Percentiles rank a stretch among this genome's conserved stretches.
These are phyloP conservation scores for Anguilla megastoma DNA, from an alignment of 2,797 vertebrate genomes.

Conservation along the genomic window DNA sequence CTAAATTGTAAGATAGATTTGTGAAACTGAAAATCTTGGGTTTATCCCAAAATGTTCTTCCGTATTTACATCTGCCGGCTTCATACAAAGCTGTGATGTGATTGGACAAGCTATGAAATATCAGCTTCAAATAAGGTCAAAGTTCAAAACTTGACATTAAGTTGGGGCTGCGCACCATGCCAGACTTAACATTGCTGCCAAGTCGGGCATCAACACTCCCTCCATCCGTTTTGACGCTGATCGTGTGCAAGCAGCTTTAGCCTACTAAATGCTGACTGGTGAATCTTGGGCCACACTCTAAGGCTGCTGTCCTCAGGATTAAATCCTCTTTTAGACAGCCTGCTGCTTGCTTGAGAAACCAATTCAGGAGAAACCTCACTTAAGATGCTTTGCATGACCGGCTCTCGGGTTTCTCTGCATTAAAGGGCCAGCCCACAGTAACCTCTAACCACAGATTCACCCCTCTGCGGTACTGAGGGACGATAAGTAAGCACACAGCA, in stretches of 20 bases:
- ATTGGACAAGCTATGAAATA: no score
- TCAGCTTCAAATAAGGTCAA: no score
- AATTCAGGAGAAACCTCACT: slow-evolving; percentile 30
- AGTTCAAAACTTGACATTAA: no score
- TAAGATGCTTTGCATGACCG: slow-evolving; percentile 55
- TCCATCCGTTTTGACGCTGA: no score
- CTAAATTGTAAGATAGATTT: no score
- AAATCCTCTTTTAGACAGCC: slow-evolving; percentile 48
- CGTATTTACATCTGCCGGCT: no score
- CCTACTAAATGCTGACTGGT: slow-evolving; percentile 40
- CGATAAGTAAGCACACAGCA: slow-evolving; percentile 57
- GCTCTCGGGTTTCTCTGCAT: slow-evolving; percentile 43
- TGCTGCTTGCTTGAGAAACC: slow-evolving; percentile 30
- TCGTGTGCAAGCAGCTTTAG: slow-evolving; percentile 51
- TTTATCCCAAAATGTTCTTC: no score
- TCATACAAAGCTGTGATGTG: no score
- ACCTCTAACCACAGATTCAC: slow-evolving; percentile 72
- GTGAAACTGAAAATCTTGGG: no score
- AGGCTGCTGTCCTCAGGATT: slow-evolving; percentile 38
- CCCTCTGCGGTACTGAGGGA: slow-evolving; percentile 54
- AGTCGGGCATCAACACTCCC: no score
- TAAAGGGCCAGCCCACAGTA: slow-evolving; percentile 59
- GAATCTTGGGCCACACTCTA: slow-evolving; percentile 43
- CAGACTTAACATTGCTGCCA: no score
- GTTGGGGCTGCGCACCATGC: no score